Conservation (phyloP, 1,140 invertebrate genomes). For the Drosophila malerkotliana region DNA sequence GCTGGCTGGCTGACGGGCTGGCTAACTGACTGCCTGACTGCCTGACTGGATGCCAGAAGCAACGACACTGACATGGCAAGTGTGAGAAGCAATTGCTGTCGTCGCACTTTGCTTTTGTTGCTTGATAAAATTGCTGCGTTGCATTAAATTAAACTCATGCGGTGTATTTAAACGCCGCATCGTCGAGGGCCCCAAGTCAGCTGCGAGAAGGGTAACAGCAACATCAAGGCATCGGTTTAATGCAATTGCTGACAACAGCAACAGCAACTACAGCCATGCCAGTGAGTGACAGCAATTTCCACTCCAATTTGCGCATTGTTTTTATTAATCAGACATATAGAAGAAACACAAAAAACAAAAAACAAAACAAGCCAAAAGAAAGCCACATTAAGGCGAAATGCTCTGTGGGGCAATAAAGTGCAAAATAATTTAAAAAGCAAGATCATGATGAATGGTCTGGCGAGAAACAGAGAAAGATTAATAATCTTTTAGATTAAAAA, state of each 20-base stretch:
- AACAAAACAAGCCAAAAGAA: constrained; percentile 19
- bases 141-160: constrained; percentile 80
- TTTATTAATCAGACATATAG: constrained; percentile 65
- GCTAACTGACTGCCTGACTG: neutral
- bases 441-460: constrained; percentile 1
- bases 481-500: neutral
- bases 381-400: constrained; percentile 16
- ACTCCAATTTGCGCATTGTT: constrained; percentile 72
- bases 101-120: constrained; percentile 46
- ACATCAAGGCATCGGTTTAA: constrained; percentile 6
- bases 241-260: constrained; percentile 10
- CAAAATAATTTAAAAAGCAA: constrained; percentile 33
- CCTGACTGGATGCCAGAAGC: constrained; percentile 1
- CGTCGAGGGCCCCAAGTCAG: constrained; percentile 32
- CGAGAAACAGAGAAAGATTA: neutral
- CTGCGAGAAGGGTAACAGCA: constrained; percentile 4
- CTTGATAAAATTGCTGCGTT: constrained; percentile 78
- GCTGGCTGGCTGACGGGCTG: neutral
- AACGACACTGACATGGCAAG: constrained; percentile 27
- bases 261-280: constrained; percentile 54
- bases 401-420: constrained; percentile 34
- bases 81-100: constrained; percentile 64
- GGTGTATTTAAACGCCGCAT: constrained; percentile 71
- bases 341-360: constrained; percentile 26
- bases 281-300: constrained; percentile 79